Evolutionary conservation across 1,140 invertebrate genomes (phyloP), one percentile per base, ranked within the genome.

Genomic region (Hirudo medicinalis): DNA sequence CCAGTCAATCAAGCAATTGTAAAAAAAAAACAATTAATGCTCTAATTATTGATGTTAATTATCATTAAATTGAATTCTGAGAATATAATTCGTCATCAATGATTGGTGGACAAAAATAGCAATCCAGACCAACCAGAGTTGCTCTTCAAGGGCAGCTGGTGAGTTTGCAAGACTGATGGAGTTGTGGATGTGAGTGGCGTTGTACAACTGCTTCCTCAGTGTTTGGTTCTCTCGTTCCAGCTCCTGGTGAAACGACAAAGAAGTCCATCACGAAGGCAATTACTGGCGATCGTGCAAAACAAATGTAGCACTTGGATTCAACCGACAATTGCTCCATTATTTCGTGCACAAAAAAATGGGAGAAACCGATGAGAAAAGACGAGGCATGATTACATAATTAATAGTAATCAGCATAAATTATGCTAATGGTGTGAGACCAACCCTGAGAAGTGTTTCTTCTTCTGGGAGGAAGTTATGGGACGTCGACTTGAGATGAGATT

Each of bases 81-180:
- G 9, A 57, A n/a, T 25, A 25, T 4, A 57, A 2, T 9, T 4
- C 32, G 9, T 4, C 54, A 57, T 57, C 20, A 9, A n/a, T 57
- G 25, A 13, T 63, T 11, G 13, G 8, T 13, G 1, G 15, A 63
- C 29, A 25, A 63, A 25, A n/a, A 6, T 15, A 13, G 2, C 57
- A 63, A 60, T 22, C 55, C 5, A 60, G 27, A 60, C 55, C 27
- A 19, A 63, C 57, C 57, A 63, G 57, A 63, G 57, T 63, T 63
- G 57, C 29, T 63, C 29, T 63, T 63, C 57, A 1, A 63, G 57
- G 9, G 29, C 22, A 5, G 29, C 57, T 11, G 57, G 29, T 15
- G 57, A 63, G 57, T 22, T 25, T 63, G 29, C 22, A n/a, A 25
- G 22, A 25, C 57, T 63, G 57, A 25, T 19, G 11, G 43, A 49